Evolutionary conservation across 2,797 vertebrate genomes (phyloP).

Genomic region (Huso huso): DNA sequence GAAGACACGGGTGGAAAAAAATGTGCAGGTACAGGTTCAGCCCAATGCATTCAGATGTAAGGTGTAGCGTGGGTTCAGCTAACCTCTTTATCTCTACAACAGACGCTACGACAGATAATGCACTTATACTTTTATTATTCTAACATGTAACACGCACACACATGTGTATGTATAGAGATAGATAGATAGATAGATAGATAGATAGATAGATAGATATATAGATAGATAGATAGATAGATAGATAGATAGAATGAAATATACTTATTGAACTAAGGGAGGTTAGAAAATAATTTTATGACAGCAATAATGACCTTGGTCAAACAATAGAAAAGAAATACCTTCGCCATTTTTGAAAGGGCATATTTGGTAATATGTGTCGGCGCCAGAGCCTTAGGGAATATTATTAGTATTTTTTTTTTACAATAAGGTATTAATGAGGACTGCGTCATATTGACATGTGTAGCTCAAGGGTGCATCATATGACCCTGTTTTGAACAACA

Average conservation of each 20-base stretch:
- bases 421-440: too few species aligned
- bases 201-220: too few species aligned
- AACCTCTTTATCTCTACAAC: background rate
- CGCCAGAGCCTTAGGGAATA: too few species aligned
- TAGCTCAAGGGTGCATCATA: too few species aligned
- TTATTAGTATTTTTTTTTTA: too few species aligned
- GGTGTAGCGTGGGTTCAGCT: background rate
- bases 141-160: constrained; percentile 11
- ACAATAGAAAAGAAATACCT: background rate
- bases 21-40: constrained; percentile 5
- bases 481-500: too few species aligned
- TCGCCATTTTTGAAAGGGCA: background rate
- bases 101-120: background rate
- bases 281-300: constrained; percentile 1
- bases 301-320: constrained; percentile 3
- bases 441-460: too few species aligned
- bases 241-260: background rate
- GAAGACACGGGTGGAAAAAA: constrained; percentile 3
- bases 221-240: too few species aligned
- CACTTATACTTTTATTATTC: constrained; percentile 8
- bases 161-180: background rate
- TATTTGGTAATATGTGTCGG: too few species aligned
- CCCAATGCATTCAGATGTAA: background rate
- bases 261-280: background rate
- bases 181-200: too few species aligned